Evolutionary conservation across 2,113 vertebrate species (phyloP).

Genomic region (Vidua chalybeata): DNA sequence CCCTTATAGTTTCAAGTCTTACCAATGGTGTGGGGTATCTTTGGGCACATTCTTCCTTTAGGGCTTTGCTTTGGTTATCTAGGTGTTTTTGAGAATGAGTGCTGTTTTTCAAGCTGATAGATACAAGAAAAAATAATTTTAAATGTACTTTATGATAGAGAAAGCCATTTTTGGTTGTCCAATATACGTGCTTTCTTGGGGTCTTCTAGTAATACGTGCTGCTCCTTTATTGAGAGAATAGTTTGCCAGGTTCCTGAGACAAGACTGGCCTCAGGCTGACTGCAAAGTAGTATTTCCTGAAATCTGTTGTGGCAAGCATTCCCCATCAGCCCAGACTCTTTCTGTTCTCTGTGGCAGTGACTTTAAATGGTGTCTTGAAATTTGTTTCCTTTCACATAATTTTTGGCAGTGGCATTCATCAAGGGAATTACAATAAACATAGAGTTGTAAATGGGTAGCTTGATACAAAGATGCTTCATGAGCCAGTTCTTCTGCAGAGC

Average conservation of each 20-base stretch:
- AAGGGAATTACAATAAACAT: not conserved
- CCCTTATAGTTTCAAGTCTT: constrained; percentile 12
- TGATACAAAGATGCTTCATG: not conserved
- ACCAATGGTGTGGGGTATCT: not conserved
- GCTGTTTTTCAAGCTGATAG: not conserved
- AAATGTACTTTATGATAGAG: not conserved
- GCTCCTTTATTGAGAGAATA: not conserved
- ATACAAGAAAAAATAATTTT: not conserved
- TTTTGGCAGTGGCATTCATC: not conserved
- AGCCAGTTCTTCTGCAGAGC: not conserved
- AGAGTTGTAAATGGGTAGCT: not conserved
- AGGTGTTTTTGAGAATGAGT: not conserved
- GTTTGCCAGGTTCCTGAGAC: not conserved
- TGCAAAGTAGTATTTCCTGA: not conserved
- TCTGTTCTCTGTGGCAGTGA: not conserved
- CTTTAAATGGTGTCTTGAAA: constrained; percentile 22
- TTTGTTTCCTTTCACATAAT: not conserved
- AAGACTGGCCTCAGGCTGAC: not conserved
- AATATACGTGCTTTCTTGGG: not conserved
- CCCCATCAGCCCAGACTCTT: not conserved
- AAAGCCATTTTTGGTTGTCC: not conserved
- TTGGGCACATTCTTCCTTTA: not conserved
- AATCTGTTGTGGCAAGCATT: not conserved
- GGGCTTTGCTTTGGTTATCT: not conserved
- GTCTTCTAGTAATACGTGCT: not conserved